Evolutionary conservation across 2,797 vertebrate genomes (phyloP).

Genomic region (Limosa lapponica): DNA sequence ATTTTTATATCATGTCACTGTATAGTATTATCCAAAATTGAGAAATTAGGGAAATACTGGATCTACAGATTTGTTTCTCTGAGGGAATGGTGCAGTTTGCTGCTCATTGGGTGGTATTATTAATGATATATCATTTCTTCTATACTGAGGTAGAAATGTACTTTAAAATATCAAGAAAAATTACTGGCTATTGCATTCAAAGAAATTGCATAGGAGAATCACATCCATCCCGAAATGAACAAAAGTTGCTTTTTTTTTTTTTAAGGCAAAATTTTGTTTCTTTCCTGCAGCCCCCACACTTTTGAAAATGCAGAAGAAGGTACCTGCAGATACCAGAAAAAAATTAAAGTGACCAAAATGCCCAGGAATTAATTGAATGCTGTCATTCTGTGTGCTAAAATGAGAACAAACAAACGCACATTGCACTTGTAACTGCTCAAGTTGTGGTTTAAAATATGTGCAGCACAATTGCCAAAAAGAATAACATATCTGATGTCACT

Average conservation of each 20-base stretch:
- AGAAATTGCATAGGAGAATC: not conserved
- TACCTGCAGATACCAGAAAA: not conserved
- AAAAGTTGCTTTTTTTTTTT: not conserved
- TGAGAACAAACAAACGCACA: slow-evolving; percentile 23
- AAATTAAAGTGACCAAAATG: not conserved
- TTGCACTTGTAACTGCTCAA: slow-evolving; percentile 68
- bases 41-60: slow-evolving; percentile 18
- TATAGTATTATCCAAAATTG: not conserved
- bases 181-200: not conserved
- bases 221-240: not conserved
- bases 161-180: not conserved
- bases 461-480: slow-evolving; percentile 59
- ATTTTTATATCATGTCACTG: not conserved
- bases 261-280: not conserved
- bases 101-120: not conserved
- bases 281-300: not conserved
- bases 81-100: not conserved
- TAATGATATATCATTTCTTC: not conserved
- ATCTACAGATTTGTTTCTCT: not conserved
- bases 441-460: slow-evolving; percentile 58
- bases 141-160: not conserved
- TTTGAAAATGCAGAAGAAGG: not conserved
- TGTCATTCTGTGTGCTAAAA: slow-evolving; percentile 33
- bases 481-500: slow-evolving; percentile 34
- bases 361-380: slow-evolving; percentile 21